A percentile compares a stretch with the other conserved stretches of the same genome.
Conservation (phyloP, 2,113 vertebrate species). For the Corvus moneduloides region DNA sequence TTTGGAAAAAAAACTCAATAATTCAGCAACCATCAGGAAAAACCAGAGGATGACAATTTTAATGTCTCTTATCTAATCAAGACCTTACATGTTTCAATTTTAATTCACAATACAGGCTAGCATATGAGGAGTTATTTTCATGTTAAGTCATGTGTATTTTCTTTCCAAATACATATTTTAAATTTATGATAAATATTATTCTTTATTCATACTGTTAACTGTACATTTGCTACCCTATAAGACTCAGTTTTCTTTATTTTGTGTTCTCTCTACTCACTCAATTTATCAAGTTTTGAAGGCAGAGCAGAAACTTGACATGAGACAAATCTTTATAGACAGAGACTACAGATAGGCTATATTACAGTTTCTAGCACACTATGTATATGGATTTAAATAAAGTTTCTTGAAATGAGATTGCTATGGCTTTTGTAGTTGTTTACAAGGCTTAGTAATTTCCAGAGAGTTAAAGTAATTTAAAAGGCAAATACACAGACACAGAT, state of each 20-base stretch:
- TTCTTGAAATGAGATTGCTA: background rate
- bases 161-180: background rate
- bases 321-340: background rate
- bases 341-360: background rate
- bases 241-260: background rate
- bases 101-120: background rate
- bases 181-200: background rate
- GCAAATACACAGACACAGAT: background rate
- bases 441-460: background rate
- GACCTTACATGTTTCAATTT: background rate
- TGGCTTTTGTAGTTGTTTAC: background rate
- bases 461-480: background rate
- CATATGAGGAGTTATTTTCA: background rate
- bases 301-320: background rate
- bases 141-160: background rate
- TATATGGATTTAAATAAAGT: background rate
- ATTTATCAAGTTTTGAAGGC: background rate
- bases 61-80: background rate
- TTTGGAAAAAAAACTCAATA: background rate
- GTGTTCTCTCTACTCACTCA: background rate
- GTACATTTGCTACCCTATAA: background rate
- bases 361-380: background rate
- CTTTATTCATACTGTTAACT: background rate
- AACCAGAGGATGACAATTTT: background rate
- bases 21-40: background rate